These are phyloP conservation scores for Eristalis arbustorum DNA, from an alignment of 2,888 invertebrate genomes.

Conservation along the genomic window DNA sequence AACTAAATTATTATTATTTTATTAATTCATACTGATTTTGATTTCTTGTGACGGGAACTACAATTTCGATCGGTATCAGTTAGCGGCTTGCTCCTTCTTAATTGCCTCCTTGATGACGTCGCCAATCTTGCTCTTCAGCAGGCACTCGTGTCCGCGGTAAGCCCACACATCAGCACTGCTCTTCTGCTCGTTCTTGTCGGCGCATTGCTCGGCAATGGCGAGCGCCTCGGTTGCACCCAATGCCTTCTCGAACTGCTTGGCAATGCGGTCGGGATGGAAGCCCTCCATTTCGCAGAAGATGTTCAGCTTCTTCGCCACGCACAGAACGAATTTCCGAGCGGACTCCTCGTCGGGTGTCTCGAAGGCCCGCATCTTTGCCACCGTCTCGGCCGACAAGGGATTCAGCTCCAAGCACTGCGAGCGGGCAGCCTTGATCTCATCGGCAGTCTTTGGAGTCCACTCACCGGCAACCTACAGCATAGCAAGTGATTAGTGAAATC, in stretches of 20 bases:
- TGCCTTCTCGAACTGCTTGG: conserved; percentile 77
- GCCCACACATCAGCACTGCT: conserved; percentile 77
- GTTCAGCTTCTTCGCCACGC: conserved; percentile 75
- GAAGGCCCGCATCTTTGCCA: conserved; percentile 73
- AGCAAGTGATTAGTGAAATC: not conserved
- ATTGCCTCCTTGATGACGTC: not conserved
- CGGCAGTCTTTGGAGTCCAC: conserved; percentile 75
- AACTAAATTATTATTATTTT: no score
- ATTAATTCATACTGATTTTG: no score
- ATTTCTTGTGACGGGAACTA: no score
- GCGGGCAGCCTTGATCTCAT: conserved; percentile 75
- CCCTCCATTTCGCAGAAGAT: conserved; percentile 75
- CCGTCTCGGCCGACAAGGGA: conserved; percentile 72
- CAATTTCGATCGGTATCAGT: not conserved
- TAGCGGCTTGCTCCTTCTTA: not conserved
- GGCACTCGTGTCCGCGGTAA: conserved; percentile 77
- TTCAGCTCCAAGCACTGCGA: conserved; percentile 74
- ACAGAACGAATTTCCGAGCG: conserved; percentile 76
- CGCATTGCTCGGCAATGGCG: conserved; percentile 75
- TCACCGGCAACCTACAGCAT: conserved; percentile 37
- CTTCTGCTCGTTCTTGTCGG: conserved; percentile 75
- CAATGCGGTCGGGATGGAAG: conserved; percentile 77
- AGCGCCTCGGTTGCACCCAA: conserved; percentile 75
- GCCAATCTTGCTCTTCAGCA: conserved; percentile 73
- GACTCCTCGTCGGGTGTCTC: conserved; percentile 75